phyloP scores from a whole-genome alignment of 1,140 invertebrate species.

The Drosophila pseudoobscura region DNA sequence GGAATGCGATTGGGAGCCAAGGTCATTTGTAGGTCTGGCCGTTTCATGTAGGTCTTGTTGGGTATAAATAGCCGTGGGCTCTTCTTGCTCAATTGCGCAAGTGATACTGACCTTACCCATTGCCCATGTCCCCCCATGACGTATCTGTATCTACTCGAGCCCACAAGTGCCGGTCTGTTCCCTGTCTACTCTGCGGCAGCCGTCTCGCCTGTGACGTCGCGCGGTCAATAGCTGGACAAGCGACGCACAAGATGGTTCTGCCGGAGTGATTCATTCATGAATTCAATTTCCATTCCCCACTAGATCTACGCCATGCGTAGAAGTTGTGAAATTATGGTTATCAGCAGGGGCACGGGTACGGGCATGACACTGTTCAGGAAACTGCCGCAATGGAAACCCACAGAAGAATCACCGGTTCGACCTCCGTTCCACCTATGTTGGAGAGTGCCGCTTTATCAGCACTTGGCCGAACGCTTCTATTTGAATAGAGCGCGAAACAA shows the following conservation, averaged over 20 bases:
- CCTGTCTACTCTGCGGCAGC: conserved; percentile 18
- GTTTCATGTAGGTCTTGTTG: conserved; percentile 14
- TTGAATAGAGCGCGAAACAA: conserved; percentile 55
- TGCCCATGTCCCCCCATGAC: conserved; percentile 32
- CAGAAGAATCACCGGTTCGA: conserved; percentile 12
- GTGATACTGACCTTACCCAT: conserved; percentile 65
- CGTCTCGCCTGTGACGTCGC: conserved; percentile 15
- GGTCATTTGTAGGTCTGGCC: conserved; percentile 73
- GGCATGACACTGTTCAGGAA: conserved; percentile 6
- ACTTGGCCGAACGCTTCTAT: conserved; percentile 25
- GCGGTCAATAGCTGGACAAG: conserved; percentile 13
- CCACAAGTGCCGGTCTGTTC: conserved; percentile 28
- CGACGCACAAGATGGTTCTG: background rate
- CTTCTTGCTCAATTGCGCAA: conserved; percentile 43
- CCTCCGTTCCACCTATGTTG: conserved; percentile 13
- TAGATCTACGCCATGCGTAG: conserved; percentile 41
- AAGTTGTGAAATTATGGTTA: conserved; percentile 62
- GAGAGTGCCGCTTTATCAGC: conserved; percentile 18
- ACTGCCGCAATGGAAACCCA: conserved; percentile 30
- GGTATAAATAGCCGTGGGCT: conserved; percentile 60
- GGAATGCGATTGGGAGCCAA: conserved; percentile 45
- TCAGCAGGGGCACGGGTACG: conserved; percentile 10
- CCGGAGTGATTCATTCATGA: conserved; percentile 64
- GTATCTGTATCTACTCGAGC: conserved; percentile 23
- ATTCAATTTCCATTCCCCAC: conserved; percentile 1